A percentile compares a stretch with the other conserved stretches of the same genome.
Evolutionary conservation across 2,113 vertebrate genomes (phyloP).

Genomic region (Sphyrna mokarran): DNA sequence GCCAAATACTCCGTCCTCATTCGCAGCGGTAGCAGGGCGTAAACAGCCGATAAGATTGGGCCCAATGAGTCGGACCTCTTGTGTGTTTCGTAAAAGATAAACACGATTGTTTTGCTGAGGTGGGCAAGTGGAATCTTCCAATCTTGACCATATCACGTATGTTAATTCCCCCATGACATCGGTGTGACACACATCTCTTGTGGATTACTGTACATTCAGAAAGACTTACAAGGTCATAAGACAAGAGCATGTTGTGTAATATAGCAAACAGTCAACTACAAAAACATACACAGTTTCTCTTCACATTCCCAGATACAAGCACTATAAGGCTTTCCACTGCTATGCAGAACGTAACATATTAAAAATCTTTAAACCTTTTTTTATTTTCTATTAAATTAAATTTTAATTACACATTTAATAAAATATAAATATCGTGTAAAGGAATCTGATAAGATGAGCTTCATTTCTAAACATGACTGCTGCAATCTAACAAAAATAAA

Average conservation of each 20-base stretch:
- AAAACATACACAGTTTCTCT: not conserved
- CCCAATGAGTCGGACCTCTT: not conserved
- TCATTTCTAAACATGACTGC: slow-evolving; percentile 5
- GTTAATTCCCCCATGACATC: not conserved
- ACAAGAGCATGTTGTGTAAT: not conserved
- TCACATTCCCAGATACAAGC: not conserved
- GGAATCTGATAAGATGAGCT: not conserved
- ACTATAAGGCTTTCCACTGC: slow-evolving; percentile 26
- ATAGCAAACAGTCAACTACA: slow-evolving; percentile 1
- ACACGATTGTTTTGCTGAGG: not conserved
- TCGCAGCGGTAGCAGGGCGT: too few relatives aligned
- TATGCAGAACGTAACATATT: slow-evolving; percentile 21
- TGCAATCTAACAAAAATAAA: slow-evolving; percentile 19
- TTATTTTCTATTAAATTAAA: slow-evolving; percentile 26
- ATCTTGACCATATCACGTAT: not conserved
- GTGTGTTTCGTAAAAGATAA: not conserved
- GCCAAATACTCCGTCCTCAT: too few relatives aligned
- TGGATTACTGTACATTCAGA: not conserved
- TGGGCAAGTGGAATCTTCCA: not conserved
- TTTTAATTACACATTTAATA: slow-evolving; percentile 32
- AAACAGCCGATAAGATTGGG: too few relatives aligned
- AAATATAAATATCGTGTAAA: slow-evolving; percentile 33
- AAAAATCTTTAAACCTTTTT: slow-evolving; percentile 10
- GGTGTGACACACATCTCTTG: not conserved
- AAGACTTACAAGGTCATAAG: not conserved